Base-by-base conservation (phyloP, 2,888 invertebrate species). In the Drosophila subsilvestris region DNA sequence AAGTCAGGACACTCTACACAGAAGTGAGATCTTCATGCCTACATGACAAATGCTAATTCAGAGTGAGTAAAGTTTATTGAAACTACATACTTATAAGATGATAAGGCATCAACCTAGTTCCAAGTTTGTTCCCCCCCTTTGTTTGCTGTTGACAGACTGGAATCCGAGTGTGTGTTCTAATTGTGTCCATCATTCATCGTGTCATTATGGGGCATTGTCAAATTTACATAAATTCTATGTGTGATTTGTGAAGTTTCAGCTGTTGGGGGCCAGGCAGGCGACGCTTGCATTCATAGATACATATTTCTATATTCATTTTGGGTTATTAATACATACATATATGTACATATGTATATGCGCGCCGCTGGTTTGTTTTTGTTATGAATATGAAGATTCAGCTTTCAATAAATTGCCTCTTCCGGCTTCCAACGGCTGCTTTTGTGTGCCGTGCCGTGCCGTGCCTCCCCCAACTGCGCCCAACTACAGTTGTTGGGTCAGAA, bases 171-270 rank as follows among this genome's bases (percentile, higher is more conserved):
- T 49, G 54, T 56, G 81, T 67, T 57, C 81, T 65, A 81, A 78
- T 81, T 82, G 74, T 58, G 76, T 79, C 74, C 66, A 81, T 81
- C 81, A 81, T 71, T 80, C 79, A 85, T 63, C 25, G 62, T 61
- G 75, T 73, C 79, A 73, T 82, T 78, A 79, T 72, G 63, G 56
- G 66, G 45, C 37, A 63, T 68, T 78, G 77, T 81, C 77, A 80
- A 79, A 77, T 80, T 80, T 79, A 56, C 27, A 27, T 27, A 27
- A 27, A 27, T 27, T 3, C 9, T 25, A 32, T 78, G 55, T 63
- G 54, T 72, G 68, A 74, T 83, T 78, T 78, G 71, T 83, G 65
- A 54, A 60, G 76, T 55, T 76, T 49, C 76, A 74, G 80, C 80
- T 80, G 78, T 71, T 69, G 59, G 42, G 44, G 59, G 43, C 6